phyloP scores from a whole-genome alignment of 2,888 invertebrate species.

The Habrosyne pyritoides region DNA sequence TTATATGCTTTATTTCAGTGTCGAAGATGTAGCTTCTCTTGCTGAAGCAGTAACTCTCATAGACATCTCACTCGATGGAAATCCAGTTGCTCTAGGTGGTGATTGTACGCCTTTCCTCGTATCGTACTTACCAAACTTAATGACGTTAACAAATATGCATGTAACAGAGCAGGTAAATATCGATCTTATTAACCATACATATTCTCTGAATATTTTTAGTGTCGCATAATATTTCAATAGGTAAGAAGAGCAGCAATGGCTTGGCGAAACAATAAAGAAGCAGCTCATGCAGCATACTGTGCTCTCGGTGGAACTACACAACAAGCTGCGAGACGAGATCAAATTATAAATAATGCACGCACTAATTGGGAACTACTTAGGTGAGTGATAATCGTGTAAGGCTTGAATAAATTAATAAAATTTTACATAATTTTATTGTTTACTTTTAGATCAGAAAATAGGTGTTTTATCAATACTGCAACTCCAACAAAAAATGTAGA shows the following conservation, averaged over 20 bases:
- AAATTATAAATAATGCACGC: constrained; percentile 92
- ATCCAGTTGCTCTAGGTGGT: constrained; percentile 91
- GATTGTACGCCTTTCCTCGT: constrained; percentile 93
- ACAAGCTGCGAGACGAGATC: constrained; percentile 88
- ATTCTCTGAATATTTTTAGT: background rate
- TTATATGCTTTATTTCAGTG: constrained; percentile 71
- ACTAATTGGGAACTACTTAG: constrained; percentile 93
- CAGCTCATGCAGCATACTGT: constrained; percentile 86
- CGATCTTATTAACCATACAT: background rate
- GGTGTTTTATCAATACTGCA: constrained; percentile 71
- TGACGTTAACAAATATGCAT: constrained; percentile 89
- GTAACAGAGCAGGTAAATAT: constrained; percentile 87
- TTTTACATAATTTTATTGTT: constrained; percentile 7
- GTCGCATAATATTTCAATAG: constrained; percentile 34
- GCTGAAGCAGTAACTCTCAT: constrained; percentile 89
- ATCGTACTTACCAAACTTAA: constrained; percentile 89
- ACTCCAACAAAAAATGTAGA: constrained; percentile 60
- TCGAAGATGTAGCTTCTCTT: constrained; percentile 93
- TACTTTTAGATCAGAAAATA: constrained; percentile 84
- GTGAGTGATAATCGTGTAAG: constrained; percentile 31
- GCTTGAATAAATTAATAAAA: background rate
- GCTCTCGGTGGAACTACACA: constrained; percentile 83
- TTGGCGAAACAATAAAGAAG: constrained; percentile 91
- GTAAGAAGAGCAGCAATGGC: constrained; percentile 90
- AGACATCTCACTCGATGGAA: constrained; percentile 94